These are phyloP conservation scores for Ooceraea biroi DNA, from an alignment of 1,140 invertebrate genomes.

Conservation along the genomic window DNA sequence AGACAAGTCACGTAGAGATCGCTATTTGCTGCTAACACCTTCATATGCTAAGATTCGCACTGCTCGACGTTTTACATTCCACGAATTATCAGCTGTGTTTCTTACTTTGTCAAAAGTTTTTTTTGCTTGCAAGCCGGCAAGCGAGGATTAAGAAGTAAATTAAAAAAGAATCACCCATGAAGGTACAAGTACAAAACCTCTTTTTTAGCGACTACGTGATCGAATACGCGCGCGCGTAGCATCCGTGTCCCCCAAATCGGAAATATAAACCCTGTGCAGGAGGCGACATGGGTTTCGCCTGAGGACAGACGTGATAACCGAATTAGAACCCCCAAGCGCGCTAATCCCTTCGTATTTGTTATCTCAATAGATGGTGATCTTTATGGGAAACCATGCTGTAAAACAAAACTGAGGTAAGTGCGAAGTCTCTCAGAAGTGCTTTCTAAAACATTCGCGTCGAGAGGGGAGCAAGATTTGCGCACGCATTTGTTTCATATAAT, in stretches of 20 bases:
- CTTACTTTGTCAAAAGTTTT: no score
- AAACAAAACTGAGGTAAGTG: background rate
- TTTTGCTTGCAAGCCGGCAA: no score
- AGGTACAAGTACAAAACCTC: no score
- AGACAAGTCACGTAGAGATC: background rate
- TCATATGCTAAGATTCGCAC: no score
- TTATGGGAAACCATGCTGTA: background rate
- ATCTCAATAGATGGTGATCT: constrained; percentile 19
- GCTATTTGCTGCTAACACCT: no score
- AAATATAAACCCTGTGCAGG: background rate
- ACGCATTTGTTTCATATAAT: no score
- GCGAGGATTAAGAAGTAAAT: no score
- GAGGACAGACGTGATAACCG: constrained; percentile 23
- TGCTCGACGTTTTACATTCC: no score
- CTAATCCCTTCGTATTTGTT: constrained; percentile 24
- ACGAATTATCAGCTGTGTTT: no score
- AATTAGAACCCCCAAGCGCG: constrained; percentile 42
- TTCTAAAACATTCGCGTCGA: background rate
- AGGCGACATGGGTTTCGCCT: background rate
- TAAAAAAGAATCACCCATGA: no score
- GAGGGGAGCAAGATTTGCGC: background rate
- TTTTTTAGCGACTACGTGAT: no score
- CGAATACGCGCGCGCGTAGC: no score
- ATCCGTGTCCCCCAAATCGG: background rate
- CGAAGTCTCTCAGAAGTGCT: background rate